Conservation (phyloP, 2,888 invertebrate species). For the Cremastinae sp. region DNA sequence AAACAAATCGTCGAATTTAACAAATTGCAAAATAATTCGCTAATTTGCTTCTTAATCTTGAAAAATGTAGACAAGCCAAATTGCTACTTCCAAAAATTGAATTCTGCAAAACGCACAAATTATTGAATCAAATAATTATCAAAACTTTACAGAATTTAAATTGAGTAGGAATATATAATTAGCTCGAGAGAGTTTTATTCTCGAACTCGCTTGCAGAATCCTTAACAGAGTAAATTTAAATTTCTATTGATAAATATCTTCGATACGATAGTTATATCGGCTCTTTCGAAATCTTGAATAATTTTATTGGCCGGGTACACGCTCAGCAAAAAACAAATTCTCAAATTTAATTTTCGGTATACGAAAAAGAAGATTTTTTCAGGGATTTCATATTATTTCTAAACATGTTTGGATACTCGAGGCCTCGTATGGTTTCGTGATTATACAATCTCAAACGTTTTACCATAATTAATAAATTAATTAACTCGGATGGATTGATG, state of each 20-base stretch:
- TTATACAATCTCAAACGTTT: background rate
- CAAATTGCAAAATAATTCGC: slow-evolving; percentile 15
- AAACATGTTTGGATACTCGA: background rate
- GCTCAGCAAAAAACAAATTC: slow-evolving; percentile 4
- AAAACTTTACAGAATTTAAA: too few species aligned
- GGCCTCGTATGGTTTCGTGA: background rate
- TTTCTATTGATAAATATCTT: slow-evolving; percentile 14
- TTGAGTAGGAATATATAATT: too few species aligned
- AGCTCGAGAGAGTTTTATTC: too few species aligned
- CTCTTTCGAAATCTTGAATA: slow-evolving; percentile 8
- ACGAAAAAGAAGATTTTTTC: background rate
- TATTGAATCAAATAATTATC: too few species aligned
- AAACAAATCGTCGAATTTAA: slow-evolving; percentile 16
- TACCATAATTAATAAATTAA: background rate
- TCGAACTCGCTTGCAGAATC: too few species aligned
- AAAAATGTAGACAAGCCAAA: too few species aligned
- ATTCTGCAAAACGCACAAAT: too few species aligned
- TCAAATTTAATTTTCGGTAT: background rate
- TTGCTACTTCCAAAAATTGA: too few species aligned
- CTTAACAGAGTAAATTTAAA: too few species aligned
- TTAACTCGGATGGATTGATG: slow-evolving; percentile 19
- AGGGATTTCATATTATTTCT: too few species aligned
- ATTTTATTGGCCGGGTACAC: slow-evolving; percentile 3
- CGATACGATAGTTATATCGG: background rate
- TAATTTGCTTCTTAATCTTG: slow-evolving; percentile 3